phyloP scores from a whole-genome alignment of 1,140 invertebrate genomes.

The Phocides pigmalion region DNA sequence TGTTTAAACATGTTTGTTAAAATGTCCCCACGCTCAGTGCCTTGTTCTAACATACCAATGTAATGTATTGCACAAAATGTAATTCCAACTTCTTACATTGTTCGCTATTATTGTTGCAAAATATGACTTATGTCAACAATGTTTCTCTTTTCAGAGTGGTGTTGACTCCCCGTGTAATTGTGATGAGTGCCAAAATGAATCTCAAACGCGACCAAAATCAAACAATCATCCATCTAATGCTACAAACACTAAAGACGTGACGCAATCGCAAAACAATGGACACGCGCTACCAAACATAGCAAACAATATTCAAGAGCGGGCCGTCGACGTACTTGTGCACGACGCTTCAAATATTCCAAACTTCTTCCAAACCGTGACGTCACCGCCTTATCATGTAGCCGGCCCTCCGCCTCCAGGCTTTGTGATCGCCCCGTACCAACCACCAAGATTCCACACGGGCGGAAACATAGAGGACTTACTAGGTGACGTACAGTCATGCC shows the following conservation, averaged over 20 bases:
- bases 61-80: too few relatives aligned
- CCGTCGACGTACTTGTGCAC: conserved; percentile 74
- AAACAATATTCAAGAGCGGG: conserved; percentile 55
- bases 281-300: conserved; percentile 38
- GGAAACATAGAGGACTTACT: conserved; percentile 79
- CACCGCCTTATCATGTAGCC: conserved; percentile 64
- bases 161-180: conserved; percentile 71
- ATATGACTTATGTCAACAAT: not conserved
- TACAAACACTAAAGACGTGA: conserved; percentile 36
- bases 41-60: too few relatives aligned
- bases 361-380: conserved; percentile 72
- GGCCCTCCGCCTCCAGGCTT: conserved; percentile 70
- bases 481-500: conserved; percentile 69
- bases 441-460: conserved; percentile 71
- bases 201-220: conserved; percentile 34
- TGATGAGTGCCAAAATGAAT: conserved; percentile 71
- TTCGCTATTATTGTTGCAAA: not conserved
- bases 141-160: conserved; percentile 67
- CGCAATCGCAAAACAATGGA: conserved; percentile 53
- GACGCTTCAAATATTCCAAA: conserved; percentile 66
- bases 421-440: conserved; percentile 68
- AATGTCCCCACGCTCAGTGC: too few relatives aligned
- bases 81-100: too few relatives aligned
- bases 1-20: too few relatives aligned
- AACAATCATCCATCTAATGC: conserved; percentile 26